Evolutionary conservation across 2,888 invertebrate species (phyloP), one percentile per base, ranked within the genome.

Genomic region (Thecophora atra): DNA sequence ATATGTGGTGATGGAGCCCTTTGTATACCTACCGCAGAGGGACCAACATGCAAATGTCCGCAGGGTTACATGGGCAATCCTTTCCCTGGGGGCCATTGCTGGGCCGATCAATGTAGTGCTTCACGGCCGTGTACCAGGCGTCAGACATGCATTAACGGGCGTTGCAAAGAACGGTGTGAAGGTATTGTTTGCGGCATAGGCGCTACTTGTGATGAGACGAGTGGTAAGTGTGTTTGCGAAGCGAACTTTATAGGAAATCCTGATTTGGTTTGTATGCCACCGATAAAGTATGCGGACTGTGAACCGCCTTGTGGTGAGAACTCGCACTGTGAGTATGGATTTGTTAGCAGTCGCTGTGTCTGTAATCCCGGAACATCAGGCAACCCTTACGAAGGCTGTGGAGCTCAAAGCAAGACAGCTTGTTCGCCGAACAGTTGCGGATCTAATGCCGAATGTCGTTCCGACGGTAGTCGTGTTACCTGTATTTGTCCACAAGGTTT

Each of bases 41-140:
- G 96, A 17, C 95, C 95, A 19, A 95, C 95, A 6, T 97, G 96
- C 83, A 93, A 94, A 82, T 97, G 96, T 81, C 90, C 92, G 2
- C 94, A 95, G 83, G 95, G 95, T 63, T 93, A 92, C 84, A 90
- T 92, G 72, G 96, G 96, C 24, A 96, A 97, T 87, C 96, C 97
- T 8, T 97, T 96, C 88, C 94, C 96, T 1, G 97, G 97, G 30
- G 97, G 96, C 52, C 89, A 89, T 70, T 97, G 97, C 82, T 89
- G 89, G 70, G 91, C 93, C 68, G 96, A 96, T 85, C 89, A 94
- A 69, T 96, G 96, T 84, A 94, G 94, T 0, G 88, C 91, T 3
- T 89, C 91, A 0, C 88, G 92, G 68, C 93, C 94, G 0, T 96
- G 96, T 79, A 90, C 90, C 42, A 91, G 92, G 65, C 93, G 94